Percentiles rank a stretch among this genome's conserved stretches.
Evolutionary conservation across 2,113 vertebrate species (phyloP).

Genomic region (Bostrychus sinensis): DNA sequence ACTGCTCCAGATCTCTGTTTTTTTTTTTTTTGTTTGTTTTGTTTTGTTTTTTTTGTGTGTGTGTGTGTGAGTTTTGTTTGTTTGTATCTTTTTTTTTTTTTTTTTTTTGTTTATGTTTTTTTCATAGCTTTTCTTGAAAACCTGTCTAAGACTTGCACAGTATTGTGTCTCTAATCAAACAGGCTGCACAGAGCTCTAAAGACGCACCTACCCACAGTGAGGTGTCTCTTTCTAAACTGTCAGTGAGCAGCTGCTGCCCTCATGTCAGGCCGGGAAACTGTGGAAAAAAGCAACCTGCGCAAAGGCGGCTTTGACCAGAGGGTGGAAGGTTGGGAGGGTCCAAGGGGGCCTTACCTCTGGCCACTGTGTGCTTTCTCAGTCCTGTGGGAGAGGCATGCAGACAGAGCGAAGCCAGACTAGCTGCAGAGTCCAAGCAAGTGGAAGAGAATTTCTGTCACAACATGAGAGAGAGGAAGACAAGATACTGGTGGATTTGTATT

Average conservation of each 20-base stretch:
- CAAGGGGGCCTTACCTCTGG: slow-evolving; percentile 67
- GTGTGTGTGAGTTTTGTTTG: too few species aligned
- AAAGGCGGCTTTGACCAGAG: slow-evolving; percentile 60
- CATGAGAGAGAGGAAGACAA: slow-evolving; percentile 40
- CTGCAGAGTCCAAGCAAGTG: slow-evolving; percentile 25
- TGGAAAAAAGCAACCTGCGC: slow-evolving; percentile 38
- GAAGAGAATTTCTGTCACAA: slow-evolving; percentile 39
- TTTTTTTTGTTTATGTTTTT: too few species aligned
- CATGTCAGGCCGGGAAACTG: slow-evolving; percentile 56
- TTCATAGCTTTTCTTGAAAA: too few species aligned
- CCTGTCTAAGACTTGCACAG: too few species aligned
- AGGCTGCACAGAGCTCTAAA: slow-evolving; percentile 9
- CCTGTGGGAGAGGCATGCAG: slow-evolving; percentile 41
- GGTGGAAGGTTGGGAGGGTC: slow-evolving; percentile 68
- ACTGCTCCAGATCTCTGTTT: too few species aligned
- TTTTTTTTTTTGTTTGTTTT: too few species aligned
- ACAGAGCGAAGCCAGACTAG: background rate
- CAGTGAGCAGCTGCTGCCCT: slow-evolving; percentile 74
- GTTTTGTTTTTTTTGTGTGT: too few species aligned
- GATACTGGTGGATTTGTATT: slow-evolving; percentile 7
- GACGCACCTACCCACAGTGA: slow-evolving; percentile 20
- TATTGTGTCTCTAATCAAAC: slow-evolving; percentile 13
- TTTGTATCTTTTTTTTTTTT: too few species aligned
- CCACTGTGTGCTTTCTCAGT: slow-evolving; percentile 59
- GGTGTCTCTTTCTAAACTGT: slow-evolving; percentile 62